Percentiles rank a stretch among this genome's conserved stretches.
Evolutionary conservation across 2,113 vertebrate genomes (phyloP).

Genomic region (Nematolebias whitei): DNA sequence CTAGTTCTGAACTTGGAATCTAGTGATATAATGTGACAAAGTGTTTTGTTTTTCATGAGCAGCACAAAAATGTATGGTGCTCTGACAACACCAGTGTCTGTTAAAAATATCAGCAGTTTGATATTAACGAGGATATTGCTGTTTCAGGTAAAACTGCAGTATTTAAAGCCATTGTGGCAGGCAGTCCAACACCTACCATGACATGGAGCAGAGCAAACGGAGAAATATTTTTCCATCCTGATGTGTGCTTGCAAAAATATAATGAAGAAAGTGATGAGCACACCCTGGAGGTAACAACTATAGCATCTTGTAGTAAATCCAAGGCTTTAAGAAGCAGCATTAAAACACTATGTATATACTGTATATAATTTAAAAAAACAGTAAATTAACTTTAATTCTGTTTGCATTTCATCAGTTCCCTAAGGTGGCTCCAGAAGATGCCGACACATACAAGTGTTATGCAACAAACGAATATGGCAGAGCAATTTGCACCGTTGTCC

Average conservation of each 20-base stretch:
- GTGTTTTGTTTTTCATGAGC: not conserved
- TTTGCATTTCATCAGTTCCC: constrained; percentile 80
- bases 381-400: not conserved
- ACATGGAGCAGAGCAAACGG: constrained; percentile 80
- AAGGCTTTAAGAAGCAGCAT: not conserved
- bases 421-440: constrained; percentile 78
- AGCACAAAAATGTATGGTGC: no score
- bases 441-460: constrained; percentile 86
- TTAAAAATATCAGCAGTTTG: not conserved
- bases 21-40: no score
- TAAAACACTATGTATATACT: no score
- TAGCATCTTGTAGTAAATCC: not conserved
- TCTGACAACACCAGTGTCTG: not conserved
- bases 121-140: not conserved
- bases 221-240: constrained; percentile 75
- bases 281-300: constrained; percentile 80
- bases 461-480: constrained; percentile 86
- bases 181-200: constrained; percentile 83
- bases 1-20: no score
- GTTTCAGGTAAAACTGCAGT: constrained; percentile 85
- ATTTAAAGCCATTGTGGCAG: constrained; percentile 84
- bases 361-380: not conserved
- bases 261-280: constrained; percentile 72
- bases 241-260: constrained; percentile 78
- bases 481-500: constrained; percentile 81